Percentiles rank a stretch among this genome's conserved stretches.
Conservation (phyloP, 2,113 vertebrate species). For the Pteruthius melanotis region DNA sequence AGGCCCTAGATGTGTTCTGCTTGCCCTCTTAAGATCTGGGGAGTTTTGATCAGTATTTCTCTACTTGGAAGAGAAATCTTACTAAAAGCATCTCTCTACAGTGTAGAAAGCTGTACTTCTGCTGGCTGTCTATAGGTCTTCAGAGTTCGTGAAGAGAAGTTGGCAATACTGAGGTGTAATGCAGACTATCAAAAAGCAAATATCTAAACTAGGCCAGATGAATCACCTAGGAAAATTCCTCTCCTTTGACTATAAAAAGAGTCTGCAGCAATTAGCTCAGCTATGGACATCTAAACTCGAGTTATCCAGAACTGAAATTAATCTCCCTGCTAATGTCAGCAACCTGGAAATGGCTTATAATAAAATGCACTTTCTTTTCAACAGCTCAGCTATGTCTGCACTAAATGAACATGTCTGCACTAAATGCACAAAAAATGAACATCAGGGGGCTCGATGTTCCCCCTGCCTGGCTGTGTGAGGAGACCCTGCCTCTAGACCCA, state of each 20-base stretch:
- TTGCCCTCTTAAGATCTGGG: not conserved
- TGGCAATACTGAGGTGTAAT: not conserved
- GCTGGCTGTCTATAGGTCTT: not conserved
- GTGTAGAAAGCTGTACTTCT: not conserved
- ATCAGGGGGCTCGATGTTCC: accelerated
- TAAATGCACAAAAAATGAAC: not conserved
- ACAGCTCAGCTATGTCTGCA: not conserved
- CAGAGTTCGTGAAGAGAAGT: not conserved
- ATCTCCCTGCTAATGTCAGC: not conserved
- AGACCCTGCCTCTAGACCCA: not conserved
- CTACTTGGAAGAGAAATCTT: not conserved
- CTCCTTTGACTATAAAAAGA: not conserved
- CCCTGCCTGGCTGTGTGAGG: not conserved
- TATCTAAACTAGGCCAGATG: not conserved
- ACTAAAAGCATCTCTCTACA: not conserved
- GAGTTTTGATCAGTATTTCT: not conserved
- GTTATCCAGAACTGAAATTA: not conserved
- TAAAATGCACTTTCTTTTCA: not conserved
- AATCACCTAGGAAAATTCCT: not conserved
- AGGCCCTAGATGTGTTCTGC: not conserved
- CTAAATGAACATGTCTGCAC: no score
- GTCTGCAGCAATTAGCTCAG: constrained; percentile 9
- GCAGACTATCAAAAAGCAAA: not conserved
- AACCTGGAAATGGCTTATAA: not conserved
- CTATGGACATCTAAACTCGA: not conserved